Base-by-base conservation (phyloP, 2,797 vertebrate species). In the Anguilla anguilla region DNA sequence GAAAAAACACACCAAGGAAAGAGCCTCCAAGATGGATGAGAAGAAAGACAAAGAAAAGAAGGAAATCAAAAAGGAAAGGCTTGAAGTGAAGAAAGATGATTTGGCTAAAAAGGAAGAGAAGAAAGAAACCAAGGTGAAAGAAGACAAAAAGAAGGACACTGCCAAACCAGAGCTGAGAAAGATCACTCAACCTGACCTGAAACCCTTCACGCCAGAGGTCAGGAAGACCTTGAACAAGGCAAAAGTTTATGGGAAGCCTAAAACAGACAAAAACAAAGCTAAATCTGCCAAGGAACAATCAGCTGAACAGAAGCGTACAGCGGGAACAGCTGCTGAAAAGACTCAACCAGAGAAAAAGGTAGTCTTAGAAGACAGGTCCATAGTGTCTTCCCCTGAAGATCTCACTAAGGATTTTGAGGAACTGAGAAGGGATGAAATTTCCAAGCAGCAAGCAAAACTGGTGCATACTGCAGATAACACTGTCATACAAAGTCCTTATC, bases 21-120 rank as follows among this genome's bases (percentile, higher is more conserved):
- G 97, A 91, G 92, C 93, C 1, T 96, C 97, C 31, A 99, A 98
- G 92, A 95, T 98, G 91, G 98, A 99, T 81, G 99, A 99, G 92
- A 99, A 99, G 93, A 98, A 97, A 94, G 98, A 99, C 92, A 99
- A 98, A 92, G 98, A 99, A 91, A 99, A 99, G 92, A 99, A 98
- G 90, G 98, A 98, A 89, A 95, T 96, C 49, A 98, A 98, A 89
- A 99, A 97, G 88, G 98, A 99, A 88, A 97, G 94, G 90, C 96
- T 95, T 72, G 97, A 98, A 77, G 90, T 97, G 7, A 98, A 97
- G 92, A 98, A 96, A 90, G 96, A 97, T 0, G 96, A 98, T 39
- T 95, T 95, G 6, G 95, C 95, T 83, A 97, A 96, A 91, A 99
- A 97, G 91, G 97, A 99, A 0, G 97, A 98, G 87, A 98, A 98